Evolutionary conservation across 1,140 invertebrate species (phyloP), one percentile per base, ranked within the genome.

Genomic region (Drosophila paulistorum): DNA sequence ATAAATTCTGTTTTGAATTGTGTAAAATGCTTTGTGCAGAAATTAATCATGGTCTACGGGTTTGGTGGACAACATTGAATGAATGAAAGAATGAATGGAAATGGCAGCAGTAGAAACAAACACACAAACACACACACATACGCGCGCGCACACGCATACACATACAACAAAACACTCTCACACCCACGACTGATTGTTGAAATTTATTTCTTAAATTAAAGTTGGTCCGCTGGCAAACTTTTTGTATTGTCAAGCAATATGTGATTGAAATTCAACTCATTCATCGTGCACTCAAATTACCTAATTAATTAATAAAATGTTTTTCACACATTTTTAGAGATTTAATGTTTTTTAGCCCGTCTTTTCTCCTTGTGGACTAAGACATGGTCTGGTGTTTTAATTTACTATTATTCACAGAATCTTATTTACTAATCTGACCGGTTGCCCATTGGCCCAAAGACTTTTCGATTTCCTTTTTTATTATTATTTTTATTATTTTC

Each of bases 21-120:
- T 69, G 60, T 76, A 65, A 69, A 70, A 65, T 59, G 58, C 41
- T 68, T 39, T n/a, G 26, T 64, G 26, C 10, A 45, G 66, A 77
- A 30, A 77, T 77, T 77, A 77, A 77, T 76, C 74, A 77, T 45
- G 74, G 42, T 63, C n/a, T 51, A 6, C 2, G 3, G 30, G 30
- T 11, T 51, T 51, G 17, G 45, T 51, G 45, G 45, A 20, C 45
- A 51, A 51, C 39, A 41, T 37, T 63, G 70, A 76, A 48, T 76
- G 72, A 68, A 68, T 76, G 73, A 74, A 76, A 68, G 73, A 65
- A 55, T 64, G 23, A 30, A 64, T 57, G 72, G 39, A 48, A 35
- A 51, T 23, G 45, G 45, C 45, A 51, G 20, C 45, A 51, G 20
- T 51, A 23, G 45, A 51, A 51, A 51, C 45, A 51, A 51, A 51